Percentiles rank a stretch among this genome's conserved stretches.
These are phyloP conservation scores for Furcula furcula DNA, from an alignment of 2,888 invertebrate genomes.

Conservation along the genomic window DNA sequence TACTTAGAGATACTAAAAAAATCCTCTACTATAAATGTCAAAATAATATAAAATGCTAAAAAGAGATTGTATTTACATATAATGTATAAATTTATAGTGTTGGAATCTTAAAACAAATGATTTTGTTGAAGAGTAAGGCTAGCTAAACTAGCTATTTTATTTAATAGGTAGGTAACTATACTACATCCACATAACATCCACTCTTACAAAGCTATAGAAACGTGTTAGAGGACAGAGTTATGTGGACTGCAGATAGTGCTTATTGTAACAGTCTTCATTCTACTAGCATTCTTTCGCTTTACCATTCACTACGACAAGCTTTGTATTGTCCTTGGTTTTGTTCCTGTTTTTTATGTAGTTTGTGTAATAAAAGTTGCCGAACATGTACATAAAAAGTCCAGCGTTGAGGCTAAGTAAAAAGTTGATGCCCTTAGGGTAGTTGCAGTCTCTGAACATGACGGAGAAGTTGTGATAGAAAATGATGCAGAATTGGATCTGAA, in stretches of 20 bases:
- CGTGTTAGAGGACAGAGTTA: too few species aligned
- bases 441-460: constrained; percentile 85
- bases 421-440: constrained; percentile 86
- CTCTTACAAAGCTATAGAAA: too few species aligned
- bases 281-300: constrained; percentile 57
- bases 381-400: constrained; percentile 88
- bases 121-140: neutral
- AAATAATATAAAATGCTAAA: too few species aligned
- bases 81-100: too few species aligned
- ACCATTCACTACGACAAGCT: constrained; percentile 1
- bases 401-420: constrained; percentile 86
- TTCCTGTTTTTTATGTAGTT: constrained; percentile 78
- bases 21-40: too few species aligned
- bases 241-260: too few species aligned
- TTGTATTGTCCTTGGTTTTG: neutral
- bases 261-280: constrained; percentile 11
- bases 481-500: constrained; percentile 85
- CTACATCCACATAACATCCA: too few species aligned
- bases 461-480: constrained; percentile 87
- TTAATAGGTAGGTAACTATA: neutral
- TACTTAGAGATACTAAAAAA: too few species aligned
- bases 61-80: too few species aligned
- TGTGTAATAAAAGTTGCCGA: constrained; percentile 87
- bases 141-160: neutral
- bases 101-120: neutral